A percentile compares a stretch with the other conserved stretches of the same genome.
phyloP scores from a whole-genome alignment of 2,113 vertebrate species.

The Petaurus breviceps region DNA sequence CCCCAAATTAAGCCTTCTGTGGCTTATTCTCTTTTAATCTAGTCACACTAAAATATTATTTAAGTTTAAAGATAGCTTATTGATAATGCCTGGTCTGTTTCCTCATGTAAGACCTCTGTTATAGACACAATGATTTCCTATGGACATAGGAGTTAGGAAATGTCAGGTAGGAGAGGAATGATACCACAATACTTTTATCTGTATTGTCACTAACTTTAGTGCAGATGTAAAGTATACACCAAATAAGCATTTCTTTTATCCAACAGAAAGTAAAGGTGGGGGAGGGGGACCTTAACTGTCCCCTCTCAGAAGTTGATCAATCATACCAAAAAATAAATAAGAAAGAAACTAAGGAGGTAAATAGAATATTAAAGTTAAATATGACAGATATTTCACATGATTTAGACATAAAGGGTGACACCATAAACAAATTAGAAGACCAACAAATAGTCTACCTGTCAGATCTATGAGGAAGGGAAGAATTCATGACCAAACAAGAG shows the following conservation, averaged over 20 bases:
- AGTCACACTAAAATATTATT: background rate
- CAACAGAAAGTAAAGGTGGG: conserved; percentile 2
- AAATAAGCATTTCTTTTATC: conserved; percentile 32
- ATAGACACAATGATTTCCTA: conserved; percentile 58
- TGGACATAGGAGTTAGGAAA: conserved; percentile 53
- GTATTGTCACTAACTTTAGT: conserved; percentile 21
- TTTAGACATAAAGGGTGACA: too few relatives aligned
- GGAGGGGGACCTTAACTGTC: too few relatives aligned
- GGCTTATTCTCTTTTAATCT: background rate
- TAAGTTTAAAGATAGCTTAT: background rate
- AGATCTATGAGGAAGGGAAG: too few relatives aligned
- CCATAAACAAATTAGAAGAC: too few relatives aligned
- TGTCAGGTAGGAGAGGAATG: background rate
- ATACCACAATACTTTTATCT: background rate
- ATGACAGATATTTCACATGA: too few relatives aligned
- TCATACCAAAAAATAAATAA: too few relatives aligned
- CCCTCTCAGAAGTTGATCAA: too few relatives aligned
- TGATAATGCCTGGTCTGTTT: background rate
- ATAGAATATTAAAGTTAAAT: too few relatives aligned
- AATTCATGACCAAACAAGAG: too few relatives aligned
- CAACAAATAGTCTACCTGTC: too few relatives aligned
- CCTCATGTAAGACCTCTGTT: conserved; percentile 53
- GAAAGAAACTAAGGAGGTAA: too few relatives aligned
- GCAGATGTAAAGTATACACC: conserved; percentile 13
- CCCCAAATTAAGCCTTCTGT: background rate